Evolutionary conservation across 2,113 vertebrate genomes (phyloP), one percentile per base, ranked within the genome.

Genomic region (Phrynosoma blainvillii): DNA sequence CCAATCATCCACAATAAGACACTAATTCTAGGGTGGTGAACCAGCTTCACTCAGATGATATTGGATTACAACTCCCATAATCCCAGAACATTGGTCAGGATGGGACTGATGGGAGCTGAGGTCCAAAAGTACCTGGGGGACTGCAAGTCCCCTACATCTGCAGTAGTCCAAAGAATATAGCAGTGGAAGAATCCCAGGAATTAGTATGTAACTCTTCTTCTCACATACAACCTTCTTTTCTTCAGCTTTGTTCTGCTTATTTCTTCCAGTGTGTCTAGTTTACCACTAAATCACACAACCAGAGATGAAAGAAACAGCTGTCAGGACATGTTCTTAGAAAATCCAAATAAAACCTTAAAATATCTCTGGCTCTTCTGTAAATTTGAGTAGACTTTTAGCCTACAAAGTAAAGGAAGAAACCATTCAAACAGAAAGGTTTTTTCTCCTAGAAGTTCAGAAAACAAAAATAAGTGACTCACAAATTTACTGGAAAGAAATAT

Each of bases 251-350:
- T 54, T n/a, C 30, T 13, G 30, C 18, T 73, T 32, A 32, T 18
- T 54, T 14, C 83, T 74, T 84, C n/a, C 70, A 84, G 21, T 75
- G 83, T 75, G 13, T 36, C 52, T 36, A 18, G 70, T n/a, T 59
- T 12, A 59, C 52, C 12, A 27, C n/a, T 84, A 84, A 84, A 74
- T 59, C 71, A 62, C 32, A 59, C 71, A 59, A 75, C 52, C 83
- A 84, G 70, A 47, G 36, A 30, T 84, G 52, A n/a, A 73, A 84
- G 52, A 75, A 74, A 18, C 59, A 75, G 52, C 83, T 84, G 71
- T 7, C 42, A 73, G 18, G 27, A 54, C 1, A 71, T 21, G 42
- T 16, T 66, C 47, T 84, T 56, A 56, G 82, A 84, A 70, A 74
- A 84, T 74, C 70, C 47, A n/a, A 70, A 47, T 42, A 23, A 73